Evolutionary conservation across 64 coral and sea anemone species (phyloP).

Genomic region (Acropora yongei): DNA sequence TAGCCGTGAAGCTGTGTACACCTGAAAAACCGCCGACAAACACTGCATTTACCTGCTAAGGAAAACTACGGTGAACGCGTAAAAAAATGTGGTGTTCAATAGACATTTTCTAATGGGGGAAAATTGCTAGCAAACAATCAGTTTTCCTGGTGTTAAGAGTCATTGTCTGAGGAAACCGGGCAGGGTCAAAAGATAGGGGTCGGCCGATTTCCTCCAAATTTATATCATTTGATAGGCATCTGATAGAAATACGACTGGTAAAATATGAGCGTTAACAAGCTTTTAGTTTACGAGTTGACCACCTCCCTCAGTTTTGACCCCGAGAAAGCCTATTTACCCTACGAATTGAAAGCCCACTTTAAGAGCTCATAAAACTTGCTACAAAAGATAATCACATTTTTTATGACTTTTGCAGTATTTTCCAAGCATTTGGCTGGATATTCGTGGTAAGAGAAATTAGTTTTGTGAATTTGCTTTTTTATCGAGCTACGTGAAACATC

Average conservation of each 20-base stretch:
- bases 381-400: not conserved
- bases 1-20: too few species aligned
- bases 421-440: not conserved
- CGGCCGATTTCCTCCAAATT: conserved; percentile 48
- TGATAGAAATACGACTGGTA: conserved; percentile 28
- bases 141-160: not conserved
- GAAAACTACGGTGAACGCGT: too few species aligned
- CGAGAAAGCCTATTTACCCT: not conserved
- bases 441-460: conserved; percentile 1
- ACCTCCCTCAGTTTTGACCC: conserved; percentile 28
- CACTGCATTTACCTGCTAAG: too few species aligned
- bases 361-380: not conserved
- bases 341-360: not conserved
- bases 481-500: too few species aligned
- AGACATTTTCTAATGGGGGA: too few species aligned
- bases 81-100: too few species aligned
- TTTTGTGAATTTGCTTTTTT: not conserved
- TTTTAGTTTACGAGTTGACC: conserved; percentile 42
- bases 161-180: conserved; percentile 19
- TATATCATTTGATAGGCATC: conserved; percentile 29
- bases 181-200: conserved; percentile 30
- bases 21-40: too few species aligned
- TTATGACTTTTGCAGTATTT: conserved; percentile 7
- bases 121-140: too few species aligned
- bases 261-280: conserved; percentile 21